Conservation (phyloP, 2,797 vertebrate species). For the Poeciliopsis gracilis region DNA sequence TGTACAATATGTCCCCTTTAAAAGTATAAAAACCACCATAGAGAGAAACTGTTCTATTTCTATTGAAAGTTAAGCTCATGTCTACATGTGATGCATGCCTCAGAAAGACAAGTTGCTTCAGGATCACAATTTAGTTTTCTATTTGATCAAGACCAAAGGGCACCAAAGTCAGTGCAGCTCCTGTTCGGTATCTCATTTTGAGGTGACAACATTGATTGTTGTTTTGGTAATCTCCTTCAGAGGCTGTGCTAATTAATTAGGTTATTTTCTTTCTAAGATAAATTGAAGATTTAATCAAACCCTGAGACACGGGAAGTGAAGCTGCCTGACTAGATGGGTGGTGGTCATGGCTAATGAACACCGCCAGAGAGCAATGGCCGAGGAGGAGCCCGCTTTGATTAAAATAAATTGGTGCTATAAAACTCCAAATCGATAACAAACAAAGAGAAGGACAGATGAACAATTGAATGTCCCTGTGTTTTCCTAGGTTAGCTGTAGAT, state of each 20-base stretch:
- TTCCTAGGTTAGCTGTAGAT: not conserved
- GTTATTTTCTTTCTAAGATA: conserved; percentile 23
- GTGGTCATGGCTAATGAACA: not conserved
- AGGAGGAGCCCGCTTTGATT: conserved; percentile 10
- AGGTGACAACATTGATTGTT: conserved; percentile 47
- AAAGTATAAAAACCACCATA: not conserved
- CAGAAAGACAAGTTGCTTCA: not conserved
- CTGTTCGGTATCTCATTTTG: conserved; percentile 27
- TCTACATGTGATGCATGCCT: not conserved
- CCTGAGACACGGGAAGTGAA: conserved; percentile 2
- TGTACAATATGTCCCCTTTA: no score
- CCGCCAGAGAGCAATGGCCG: not conserved
- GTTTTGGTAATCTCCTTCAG: conserved; percentile 25
- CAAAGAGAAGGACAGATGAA: not conserved
- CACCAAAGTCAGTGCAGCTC: conserved; percentile 28
- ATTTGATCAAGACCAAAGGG: conserved; percentile 40
- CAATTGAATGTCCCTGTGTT: not conserved
- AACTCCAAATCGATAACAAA: conserved; percentile 12
- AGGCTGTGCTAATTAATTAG: conserved; percentile 30
- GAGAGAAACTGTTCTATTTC: not conserved
- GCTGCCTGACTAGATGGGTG: conserved; percentile 9
- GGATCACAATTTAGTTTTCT: conserved; percentile 13
- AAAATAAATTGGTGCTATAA: not conserved
- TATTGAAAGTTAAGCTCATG: not conserved
- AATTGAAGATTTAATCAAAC: conserved; percentile 41